Conservation (phyloP, 2,797 vertebrate genomes). For the Sylvia borin region DNA sequence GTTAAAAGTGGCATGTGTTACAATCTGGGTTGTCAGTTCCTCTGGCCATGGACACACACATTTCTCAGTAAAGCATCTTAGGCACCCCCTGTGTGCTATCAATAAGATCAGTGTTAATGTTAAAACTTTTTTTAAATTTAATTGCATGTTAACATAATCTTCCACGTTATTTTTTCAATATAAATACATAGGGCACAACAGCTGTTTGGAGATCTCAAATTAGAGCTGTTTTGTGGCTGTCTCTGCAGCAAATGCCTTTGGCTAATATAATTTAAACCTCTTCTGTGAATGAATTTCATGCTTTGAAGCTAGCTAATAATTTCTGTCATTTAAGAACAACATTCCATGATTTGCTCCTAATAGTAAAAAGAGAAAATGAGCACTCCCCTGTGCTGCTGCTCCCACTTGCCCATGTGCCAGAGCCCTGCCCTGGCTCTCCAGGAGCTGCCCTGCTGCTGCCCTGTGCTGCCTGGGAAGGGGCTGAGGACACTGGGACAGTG, state of each 20-base stretch:
- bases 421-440: neutral
- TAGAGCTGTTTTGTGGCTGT: slow-evolving; percentile 61
- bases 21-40: slow-evolving; percentile 9
- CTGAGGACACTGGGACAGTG: rapidly evolving
- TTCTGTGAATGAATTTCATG: slow-evolving; percentile 42
- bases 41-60: neutral
- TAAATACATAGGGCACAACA: slow-evolving; percentile 5
- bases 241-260: slow-evolving; percentile 57
- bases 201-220: slow-evolving; percentile 58
- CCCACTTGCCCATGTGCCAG: neutral
- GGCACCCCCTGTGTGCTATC: neutral
- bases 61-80: neutral
- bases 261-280: slow-evolving; percentile 27
- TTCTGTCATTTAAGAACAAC: slow-evolving; percentile 52
- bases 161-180: slow-evolving; percentile 48
- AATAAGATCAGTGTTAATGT: neutral
- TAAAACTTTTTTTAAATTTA: neutral
- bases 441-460: neutral
- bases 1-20: slow-evolving; percentile 20
- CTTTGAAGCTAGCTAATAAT: slow-evolving; percentile 43
- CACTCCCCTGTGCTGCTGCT: neutral
- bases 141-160: slow-evolving; percentile 49
- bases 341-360: neutral
- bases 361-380: neutral
- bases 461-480: neutral